phyloP scores from a whole-genome alignment of 1,140 invertebrate species.

The Sycophaga agraensis region DNA sequence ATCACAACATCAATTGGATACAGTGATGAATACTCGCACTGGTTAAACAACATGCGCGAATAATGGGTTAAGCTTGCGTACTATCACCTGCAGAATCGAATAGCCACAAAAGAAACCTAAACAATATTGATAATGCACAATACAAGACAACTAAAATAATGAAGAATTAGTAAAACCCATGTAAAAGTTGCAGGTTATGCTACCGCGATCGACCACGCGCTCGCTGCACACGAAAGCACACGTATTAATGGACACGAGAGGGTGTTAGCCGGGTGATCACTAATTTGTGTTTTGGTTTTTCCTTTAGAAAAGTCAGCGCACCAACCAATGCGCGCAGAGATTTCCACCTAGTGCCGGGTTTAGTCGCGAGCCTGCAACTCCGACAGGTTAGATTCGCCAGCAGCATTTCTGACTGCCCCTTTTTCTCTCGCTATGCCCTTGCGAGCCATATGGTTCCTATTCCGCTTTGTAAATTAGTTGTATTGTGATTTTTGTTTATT shows the following conservation, averaged over 20 bases:
- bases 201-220: not conserved
- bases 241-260: not conserved
- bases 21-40: too few relatives aligned
- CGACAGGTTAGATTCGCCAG: slow-evolving; percentile 10
- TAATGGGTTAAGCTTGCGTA: too few relatives aligned
- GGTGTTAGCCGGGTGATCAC: not conserved
- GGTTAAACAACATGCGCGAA: too few relatives aligned
- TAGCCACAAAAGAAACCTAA: too few relatives aligned
- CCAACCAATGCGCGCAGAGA: slow-evolving; percentile 19
- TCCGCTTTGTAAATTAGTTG: not conserved
- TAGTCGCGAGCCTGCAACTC: not conserved
- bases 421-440: not conserved
- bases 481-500: not conserved
- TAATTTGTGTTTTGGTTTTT: not conserved
- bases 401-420: slow-evolving; percentile 5
- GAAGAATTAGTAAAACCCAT: too few relatives aligned
- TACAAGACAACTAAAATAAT: too few relatives aligned
- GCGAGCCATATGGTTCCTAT: not conserved
- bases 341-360: slow-evolving; percentile 12
- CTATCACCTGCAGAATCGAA: too few relatives aligned
- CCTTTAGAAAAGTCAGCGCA: not conserved
- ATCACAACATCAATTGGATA: too few relatives aligned
- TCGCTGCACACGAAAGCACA: not conserved
- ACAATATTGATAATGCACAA: too few relatives aligned
- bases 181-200: not conserved